Evolutionary conservation across 1,140 invertebrate genomes (phyloP), one percentile per base, ranked within the genome.

Genomic region (Drosophila baimaii): DNA sequence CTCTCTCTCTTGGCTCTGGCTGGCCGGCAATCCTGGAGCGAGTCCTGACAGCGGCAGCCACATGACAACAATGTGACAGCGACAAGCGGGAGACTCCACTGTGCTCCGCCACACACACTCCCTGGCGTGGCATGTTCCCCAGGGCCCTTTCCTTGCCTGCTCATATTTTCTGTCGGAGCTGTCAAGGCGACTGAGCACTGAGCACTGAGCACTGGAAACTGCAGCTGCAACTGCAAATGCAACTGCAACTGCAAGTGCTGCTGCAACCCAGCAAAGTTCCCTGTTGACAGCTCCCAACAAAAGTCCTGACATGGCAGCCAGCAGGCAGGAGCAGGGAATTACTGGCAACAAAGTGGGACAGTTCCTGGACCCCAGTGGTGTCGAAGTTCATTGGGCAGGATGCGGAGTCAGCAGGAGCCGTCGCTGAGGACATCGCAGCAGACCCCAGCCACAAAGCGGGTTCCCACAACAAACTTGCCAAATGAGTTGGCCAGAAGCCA

Each of bases 61-160:
- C 70, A 70, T 83, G 84, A 77, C 83, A 86, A 86, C 83, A 83
- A 76, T 88, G 83, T 86, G 83, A 81, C 77, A 86, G 76, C 71
- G 56, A 77, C 61, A 65, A 74, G 49, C 70, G 37, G 25, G 43
- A 46, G 55, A 21, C 59, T 62, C 52, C 52, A 21, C 29, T 33
- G 17, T 58, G 55, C 49, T 29, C 21, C 52, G 39, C 68, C 52
- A 71, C 27, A 58, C 27, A 58, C 35, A 31, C 27, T 37, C 25
- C 31, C 51, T 57, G 19, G 31, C 6, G 6, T n/a, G 25, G n/a
- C 5, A n/a, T 46, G 51, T 37, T 31, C 39, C 69, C 72, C 52
- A 51, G 64, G 73, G 73, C 27, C 62, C 73, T 59, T 72, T 54
- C 31, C 51, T 23, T 58, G 66, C 51, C 43, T 43, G 54, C 65